phyloP scores from a whole-genome alignment of 1,140 invertebrate species.

The Atopsyche davidsoni region DNA sequence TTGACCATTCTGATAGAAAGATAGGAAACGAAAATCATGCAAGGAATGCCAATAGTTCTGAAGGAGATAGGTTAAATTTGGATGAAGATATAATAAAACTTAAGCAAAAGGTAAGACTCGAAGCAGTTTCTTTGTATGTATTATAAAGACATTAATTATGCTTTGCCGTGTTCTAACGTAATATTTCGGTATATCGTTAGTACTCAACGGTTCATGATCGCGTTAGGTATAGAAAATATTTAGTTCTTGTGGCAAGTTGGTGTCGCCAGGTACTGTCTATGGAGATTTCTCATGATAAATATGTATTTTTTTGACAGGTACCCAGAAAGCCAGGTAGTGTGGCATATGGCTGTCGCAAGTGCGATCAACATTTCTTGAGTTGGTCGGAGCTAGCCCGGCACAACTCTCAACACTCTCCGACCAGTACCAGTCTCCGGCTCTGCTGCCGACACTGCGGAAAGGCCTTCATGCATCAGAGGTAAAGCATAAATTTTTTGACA shows the following conservation, averaged over 20 bases:
- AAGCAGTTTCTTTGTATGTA: background rate
- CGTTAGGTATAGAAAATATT: background rate
- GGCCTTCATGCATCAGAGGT: constrained; percentile 16
- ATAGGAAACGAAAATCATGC: background rate
- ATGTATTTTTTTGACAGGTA: background rate
- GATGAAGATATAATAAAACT: background rate
- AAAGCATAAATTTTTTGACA: background rate
- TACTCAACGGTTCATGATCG: background rate
- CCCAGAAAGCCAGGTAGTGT: background rate
- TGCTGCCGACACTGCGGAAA: constrained; percentile 9
- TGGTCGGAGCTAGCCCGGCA: constrained; percentile 11
- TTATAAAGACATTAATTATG: background rate
- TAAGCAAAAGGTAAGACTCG: background rate
- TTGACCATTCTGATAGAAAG: too few relatives aligned
- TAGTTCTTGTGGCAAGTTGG: background rate
- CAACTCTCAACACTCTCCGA: constrained; percentile 1
- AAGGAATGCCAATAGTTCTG: background rate
- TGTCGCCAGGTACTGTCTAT: too few relatives aligned
- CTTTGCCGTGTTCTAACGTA: background rate
- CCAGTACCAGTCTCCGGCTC: background rate
- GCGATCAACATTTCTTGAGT: constrained; percentile 14
- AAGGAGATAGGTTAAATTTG: too few relatives aligned
- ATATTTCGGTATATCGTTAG: background rate
- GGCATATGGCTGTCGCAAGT: constrained; percentile 16
- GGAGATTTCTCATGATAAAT: too few relatives aligned